These are phyloP conservation scores for Acipenser ruthenus DNA, from an alignment of 2,797 vertebrate species.

Conservation along the genomic window DNA sequence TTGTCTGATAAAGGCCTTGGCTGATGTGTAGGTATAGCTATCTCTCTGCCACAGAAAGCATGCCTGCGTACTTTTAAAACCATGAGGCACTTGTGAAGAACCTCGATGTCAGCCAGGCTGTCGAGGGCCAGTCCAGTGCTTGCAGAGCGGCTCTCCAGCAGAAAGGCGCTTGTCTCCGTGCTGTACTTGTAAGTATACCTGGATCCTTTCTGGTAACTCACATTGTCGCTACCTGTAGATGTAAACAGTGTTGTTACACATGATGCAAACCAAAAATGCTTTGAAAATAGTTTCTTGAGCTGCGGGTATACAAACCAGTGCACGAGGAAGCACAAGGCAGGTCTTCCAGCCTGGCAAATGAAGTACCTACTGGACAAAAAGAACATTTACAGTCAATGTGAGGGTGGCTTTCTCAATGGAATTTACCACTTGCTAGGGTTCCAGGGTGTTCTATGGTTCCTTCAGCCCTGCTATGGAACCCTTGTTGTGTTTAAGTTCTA, in stretches of 20 bases:
- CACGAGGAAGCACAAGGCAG: slow-evolving; percentile 28
- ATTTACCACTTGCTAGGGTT: no score
- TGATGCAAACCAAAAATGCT: neutral
- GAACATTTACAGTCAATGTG: neutral
- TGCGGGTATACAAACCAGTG: slow-evolving; percentile 23
- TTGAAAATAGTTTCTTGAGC: neutral
- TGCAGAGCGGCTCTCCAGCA: slow-evolving; percentile 47
- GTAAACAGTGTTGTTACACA: slow-evolving; percentile 1
- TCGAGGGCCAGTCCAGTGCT: slow-evolving; percentile 64
- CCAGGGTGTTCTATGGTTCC: no score
- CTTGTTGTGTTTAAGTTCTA: no score
- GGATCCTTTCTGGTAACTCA: slow-evolving; percentile 39
- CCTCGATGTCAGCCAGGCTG: slow-evolving; percentile 62
- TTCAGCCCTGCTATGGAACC: no score
- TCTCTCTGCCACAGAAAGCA: neutral
- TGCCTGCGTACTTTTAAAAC: slow-evolving; percentile 54
- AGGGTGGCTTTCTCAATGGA: no score
- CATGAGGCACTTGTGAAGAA: slow-evolving; percentile 62
- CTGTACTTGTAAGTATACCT: slow-evolving; percentile 69
- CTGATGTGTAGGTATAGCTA: neutral
- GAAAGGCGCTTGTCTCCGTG: slow-evolving; percentile 50
- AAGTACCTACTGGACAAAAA: slow-evolving; percentile 19
- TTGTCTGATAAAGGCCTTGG: no score
- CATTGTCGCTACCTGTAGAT: slow-evolving; percentile 28
- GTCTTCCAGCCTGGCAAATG: slow-evolving; percentile 17